phyloP scores from a whole-genome alignment of 2,113 vertebrate genomes.

The Diadophis punctatus region DNA sequence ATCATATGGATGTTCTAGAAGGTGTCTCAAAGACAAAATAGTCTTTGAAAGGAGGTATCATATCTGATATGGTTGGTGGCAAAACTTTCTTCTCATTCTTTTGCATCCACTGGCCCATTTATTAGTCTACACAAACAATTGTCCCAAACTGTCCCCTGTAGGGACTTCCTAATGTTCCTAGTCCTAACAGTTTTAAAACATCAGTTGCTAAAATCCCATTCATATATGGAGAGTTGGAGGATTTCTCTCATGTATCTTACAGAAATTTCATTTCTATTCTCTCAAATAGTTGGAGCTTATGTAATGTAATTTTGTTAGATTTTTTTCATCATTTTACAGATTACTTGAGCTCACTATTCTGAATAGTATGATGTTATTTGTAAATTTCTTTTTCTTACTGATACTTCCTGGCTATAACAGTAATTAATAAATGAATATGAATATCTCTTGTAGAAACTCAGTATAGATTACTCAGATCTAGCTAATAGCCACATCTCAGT shows the following conservation, averaged over 20 bases:
- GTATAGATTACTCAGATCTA: background rate
- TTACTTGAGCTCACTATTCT: background rate
- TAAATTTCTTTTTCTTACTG: background rate
- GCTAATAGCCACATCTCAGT: background rate
- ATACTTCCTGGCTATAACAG: background rate
- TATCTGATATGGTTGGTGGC: background rate
- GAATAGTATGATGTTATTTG: background rate
- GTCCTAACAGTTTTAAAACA: background rate
- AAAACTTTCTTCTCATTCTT: background rate
- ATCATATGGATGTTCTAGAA: too few relatives aligned
- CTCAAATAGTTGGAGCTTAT: background rate
- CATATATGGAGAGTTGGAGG: background rate
- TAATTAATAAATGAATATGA: background rate
- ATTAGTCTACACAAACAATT: background rate
- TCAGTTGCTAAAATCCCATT: background rate
- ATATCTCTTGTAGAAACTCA: background rate
- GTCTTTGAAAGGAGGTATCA: too few relatives aligned
- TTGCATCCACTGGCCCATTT: background rate
- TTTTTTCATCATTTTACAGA: background rate
- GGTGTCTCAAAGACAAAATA: too few relatives aligned
- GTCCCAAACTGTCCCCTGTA: background rate
- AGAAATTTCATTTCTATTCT: background rate
- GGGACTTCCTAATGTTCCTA: background rate
- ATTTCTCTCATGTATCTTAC: background rate
- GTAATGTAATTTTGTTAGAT: background rate